Conservation (phyloP, 1,140 invertebrate species). For the Drosophila nasuta region DNA sequence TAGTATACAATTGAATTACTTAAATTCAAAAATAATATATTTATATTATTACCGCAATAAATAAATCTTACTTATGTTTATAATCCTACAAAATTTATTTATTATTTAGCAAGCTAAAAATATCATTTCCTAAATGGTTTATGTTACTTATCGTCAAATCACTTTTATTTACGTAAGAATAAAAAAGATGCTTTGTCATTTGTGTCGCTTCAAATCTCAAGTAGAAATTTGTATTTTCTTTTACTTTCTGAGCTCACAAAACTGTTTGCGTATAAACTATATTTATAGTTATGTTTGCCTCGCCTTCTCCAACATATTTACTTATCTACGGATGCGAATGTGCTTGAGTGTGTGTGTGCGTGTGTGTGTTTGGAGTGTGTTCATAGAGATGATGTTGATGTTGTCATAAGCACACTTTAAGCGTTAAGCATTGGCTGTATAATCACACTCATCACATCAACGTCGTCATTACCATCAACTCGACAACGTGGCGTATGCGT, state of each 20-base stretch:
- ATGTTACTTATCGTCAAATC: neutral
- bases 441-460: conserved; percentile 72
- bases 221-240: neutral
- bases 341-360: conserved; percentile 33
- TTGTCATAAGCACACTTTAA: conserved; percentile 59
- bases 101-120: no score
- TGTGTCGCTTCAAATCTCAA: neutral
- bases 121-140: no score
- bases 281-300: conserved; percentile 26
- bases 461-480: conserved; percentile 67
- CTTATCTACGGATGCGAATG: conserved; percentile 2
- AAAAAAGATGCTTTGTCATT: neutral
- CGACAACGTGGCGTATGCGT: conserved; percentile 41
- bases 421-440: conserved; percentile 61
- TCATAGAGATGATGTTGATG: conserved; percentile 27
- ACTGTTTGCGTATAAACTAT: conserved; percentile 32
- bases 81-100: no score
- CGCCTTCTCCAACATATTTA: conserved; percentile 21
- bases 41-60: no score
- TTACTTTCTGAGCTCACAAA: neutral
- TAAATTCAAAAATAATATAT: no score
- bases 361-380: conserved; percentile 35
- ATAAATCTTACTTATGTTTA: no score
- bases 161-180: neutral
- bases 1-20: no score